phyloP scores from a whole-genome alignment of 2,888 invertebrate species.

The Lasioglossum malachurum region DNA sequence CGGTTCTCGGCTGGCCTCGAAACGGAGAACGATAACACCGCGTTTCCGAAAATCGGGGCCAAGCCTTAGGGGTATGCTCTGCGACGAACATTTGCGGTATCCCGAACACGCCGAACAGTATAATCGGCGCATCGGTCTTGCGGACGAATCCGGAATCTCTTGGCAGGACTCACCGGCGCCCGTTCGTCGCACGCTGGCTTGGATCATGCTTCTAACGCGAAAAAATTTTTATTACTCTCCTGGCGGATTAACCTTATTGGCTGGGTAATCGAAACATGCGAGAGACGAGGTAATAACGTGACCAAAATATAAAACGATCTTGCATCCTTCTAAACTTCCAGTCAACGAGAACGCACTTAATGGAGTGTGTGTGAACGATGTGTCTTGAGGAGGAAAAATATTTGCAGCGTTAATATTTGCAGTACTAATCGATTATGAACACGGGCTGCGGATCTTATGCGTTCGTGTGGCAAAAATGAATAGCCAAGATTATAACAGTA shows the following conservation, averaged over 20 bases:
- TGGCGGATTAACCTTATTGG: background rate
- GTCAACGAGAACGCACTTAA: background rate
- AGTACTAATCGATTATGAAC: no score
- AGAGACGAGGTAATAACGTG: background rate
- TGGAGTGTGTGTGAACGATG: background rate
- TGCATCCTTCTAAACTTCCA: background rate
- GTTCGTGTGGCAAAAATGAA: no score
- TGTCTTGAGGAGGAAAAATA: background rate
- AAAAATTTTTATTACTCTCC: background rate
- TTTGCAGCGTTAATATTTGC: no score
- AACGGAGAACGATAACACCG: background rate
- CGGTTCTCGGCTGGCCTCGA: background rate
- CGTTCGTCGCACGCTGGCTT: background rate
- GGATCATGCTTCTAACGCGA: background rate
- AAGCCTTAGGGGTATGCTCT: background rate
- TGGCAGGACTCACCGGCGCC: slow-evolving; percentile 32
- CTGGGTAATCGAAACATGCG: background rate
- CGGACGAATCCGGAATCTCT: slow-evolving; percentile 12
- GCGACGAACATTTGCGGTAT: slow-evolving; percentile 24
- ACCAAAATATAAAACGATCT: background rate
- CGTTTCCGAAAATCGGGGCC: slow-evolving; percentile 16
- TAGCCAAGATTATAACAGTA: background rate
- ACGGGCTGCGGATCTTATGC: no score
- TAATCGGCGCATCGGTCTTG: slow-evolving; percentile 11
- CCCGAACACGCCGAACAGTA: slow-evolving; percentile 23